These are phyloP conservation scores for Suricata suricatta DNA, from an alignment of 2,113 vertebrate species.

Conservation along the genomic window DNA sequence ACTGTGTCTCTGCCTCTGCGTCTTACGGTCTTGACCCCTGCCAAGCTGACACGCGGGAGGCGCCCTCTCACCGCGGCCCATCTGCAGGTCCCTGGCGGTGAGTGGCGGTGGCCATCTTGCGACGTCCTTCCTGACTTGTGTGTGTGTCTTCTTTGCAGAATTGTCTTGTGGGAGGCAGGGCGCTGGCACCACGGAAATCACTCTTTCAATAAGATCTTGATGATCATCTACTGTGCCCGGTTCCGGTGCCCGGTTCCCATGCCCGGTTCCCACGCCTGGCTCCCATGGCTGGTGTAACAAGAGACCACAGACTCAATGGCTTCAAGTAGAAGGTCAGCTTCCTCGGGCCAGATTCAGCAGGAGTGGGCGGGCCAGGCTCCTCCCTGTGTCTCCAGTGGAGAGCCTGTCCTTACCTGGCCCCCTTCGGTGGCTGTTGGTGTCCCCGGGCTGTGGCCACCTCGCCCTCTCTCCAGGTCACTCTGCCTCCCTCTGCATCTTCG, in stretches of 20 bases:
- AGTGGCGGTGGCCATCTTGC: background rate
- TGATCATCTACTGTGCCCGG: fast-evolving
- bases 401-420: too few relatives aligned
- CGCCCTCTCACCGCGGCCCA: background rate
- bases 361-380: background rate
- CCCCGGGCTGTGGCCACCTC: background rate
- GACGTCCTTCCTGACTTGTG: background rate
- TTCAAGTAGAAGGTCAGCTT: background rate
- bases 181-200: fast-evolving
- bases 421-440: background rate
- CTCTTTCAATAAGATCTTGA: too few relatives aligned
- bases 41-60: background rate
- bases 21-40: fast-evolving
- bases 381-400: background rate
- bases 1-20: background rate
- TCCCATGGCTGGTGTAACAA: fast-evolving
- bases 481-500: too few relatives aligned
- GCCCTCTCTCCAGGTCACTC: background rate
- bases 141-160: background rate
- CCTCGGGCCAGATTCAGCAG: background rate
- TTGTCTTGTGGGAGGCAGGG: fast-evolving
- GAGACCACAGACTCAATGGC: background rate
- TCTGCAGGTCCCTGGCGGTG: background rate
- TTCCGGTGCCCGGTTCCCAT: background rate
- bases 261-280: too few relatives aligned